Percentiles rank a stretch among this genome's conserved stretches.
These are phyloP conservation scores for Macrochelys suwanniensis DNA, from an alignment of 2,797 vertebrate genomes.

Conservation along the genomic window DNA sequence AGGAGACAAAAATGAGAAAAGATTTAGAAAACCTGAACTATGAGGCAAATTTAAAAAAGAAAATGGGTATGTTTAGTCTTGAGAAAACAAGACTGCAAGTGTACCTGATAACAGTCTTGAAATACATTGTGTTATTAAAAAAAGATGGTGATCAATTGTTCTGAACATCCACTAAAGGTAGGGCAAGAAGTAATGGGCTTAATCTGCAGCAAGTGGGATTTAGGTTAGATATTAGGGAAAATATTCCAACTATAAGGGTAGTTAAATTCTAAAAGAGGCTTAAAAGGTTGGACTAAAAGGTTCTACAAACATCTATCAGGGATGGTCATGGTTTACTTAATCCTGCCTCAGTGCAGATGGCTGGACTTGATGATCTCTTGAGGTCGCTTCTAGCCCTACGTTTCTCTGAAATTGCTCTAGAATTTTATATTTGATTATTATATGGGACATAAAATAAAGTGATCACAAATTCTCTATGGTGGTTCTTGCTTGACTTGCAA, in stretches of 20 bases:
- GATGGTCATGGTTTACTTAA: not conserved
- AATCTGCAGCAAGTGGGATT: not conserved
- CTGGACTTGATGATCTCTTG: not conserved
- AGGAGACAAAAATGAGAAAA: not conserved
- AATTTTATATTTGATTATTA: slow-evolving; percentile 40
- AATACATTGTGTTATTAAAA: not conserved
- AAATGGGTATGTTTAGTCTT: not conserved
- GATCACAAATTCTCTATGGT: not conserved
- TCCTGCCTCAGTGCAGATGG: too few species aligned
- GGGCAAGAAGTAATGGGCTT: not conserved
- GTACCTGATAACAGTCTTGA: not conserved
- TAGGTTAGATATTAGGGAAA: not conserved
- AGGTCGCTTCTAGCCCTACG: not conserved
- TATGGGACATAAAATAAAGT: not conserved
- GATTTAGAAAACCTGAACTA: not conserved
- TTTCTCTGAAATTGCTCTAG: not conserved
- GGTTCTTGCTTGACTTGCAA: slow-evolving; percentile 45
- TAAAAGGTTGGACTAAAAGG: not conserved
- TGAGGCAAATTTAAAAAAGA: not conserved
- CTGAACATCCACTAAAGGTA: not conserved
- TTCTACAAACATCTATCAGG: not conserved
- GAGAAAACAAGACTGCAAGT: not conserved
- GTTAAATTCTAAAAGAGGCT: not conserved
- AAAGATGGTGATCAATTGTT: not conserved
- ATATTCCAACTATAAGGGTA: not conserved